Evolutionary conservation across 2,797 vertebrate species (phyloP).

Genomic region (Sebastes trivittatus): DNA sequence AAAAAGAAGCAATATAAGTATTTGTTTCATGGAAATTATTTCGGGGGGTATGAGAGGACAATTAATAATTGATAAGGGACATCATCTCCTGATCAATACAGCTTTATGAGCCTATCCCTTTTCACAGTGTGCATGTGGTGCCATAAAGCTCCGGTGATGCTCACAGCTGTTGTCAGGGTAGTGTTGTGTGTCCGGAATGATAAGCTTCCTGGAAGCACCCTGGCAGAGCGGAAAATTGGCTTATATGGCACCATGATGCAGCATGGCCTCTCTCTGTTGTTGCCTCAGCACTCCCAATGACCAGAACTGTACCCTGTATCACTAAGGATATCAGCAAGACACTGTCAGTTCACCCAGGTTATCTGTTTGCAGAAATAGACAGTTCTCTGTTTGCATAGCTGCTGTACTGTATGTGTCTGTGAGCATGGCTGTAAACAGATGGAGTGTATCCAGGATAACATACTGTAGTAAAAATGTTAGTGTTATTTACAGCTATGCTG

Average conservation of each 20-base stretch:
- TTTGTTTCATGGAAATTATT: background rate
- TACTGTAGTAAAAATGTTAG: background rate
- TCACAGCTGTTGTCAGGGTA: slow-evolving; percentile 53
- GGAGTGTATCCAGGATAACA: background rate
- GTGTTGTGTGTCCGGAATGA: slow-evolving; percentile 42
- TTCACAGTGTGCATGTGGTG: slow-evolving; percentile 1
- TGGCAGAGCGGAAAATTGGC: slow-evolving; percentile 47
- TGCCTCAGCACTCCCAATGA: background rate
- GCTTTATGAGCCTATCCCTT: slow-evolving; percentile 13
- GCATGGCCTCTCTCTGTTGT: slow-evolving; percentile 23
- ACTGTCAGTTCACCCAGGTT: slow-evolving; percentile 11
- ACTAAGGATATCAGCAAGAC: slow-evolving; percentile 4
- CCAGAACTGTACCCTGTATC: slow-evolving; percentile 4
- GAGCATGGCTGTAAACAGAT: background rate
- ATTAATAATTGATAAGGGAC: slow-evolving; percentile 60
- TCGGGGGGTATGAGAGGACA: background rate
- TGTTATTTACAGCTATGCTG: background rate
- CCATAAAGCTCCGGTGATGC: slow-evolving; percentile 21
- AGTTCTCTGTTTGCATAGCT: background rate
- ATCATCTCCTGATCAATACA: slow-evolving; percentile 52
- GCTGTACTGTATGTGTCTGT: background rate
- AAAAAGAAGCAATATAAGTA: background rate
- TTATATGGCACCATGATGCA: slow-evolving; percentile 36
- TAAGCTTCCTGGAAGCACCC: slow-evolving; percentile 52
- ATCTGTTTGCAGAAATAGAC: background rate